Conservation (phyloP, 2,113 vertebrate genomes). For the Panthera leo region DNA sequence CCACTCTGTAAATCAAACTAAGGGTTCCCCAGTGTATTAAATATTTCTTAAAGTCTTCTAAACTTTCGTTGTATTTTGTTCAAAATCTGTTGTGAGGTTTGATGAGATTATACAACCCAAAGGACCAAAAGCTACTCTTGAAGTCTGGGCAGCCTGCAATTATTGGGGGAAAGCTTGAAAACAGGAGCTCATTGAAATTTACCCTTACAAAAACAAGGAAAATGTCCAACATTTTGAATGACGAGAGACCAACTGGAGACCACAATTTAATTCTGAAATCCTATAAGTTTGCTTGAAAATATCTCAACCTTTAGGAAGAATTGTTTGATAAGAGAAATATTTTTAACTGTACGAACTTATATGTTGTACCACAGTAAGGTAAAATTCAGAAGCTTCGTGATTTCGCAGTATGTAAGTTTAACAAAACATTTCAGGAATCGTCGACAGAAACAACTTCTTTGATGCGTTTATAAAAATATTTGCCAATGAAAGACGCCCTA, state of each 20-base stretch:
- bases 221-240: not conserved
- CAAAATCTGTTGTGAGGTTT: not conserved
- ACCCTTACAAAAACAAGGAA: not conserved
- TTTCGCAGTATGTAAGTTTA: not conserved
- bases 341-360: not conserved
- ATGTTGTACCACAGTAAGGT: not conserved
- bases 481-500: not conserved
- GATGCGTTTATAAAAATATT: not conserved
- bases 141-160: not conserved
- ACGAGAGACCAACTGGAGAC: not conserved
- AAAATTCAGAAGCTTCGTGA: not conserved
- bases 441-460: not conserved
- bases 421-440: not conserved
- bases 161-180: not conserved
- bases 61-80: not conserved
- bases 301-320: not conserved
- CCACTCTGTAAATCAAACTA: not conserved
- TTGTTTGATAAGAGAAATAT: not conserved
- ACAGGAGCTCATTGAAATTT: not conserved
- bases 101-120: not conserved
- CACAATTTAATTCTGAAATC: not conserved
- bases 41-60: not conserved
- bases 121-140: not conserved
- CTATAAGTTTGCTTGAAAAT: not conserved
- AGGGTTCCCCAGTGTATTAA: not conserved